Percentiles rank a stretch among this genome's conserved stretches.
phyloP scores from a whole-genome alignment of 2,888 invertebrate genomes.

The Sympetrum striolatum region DNA sequence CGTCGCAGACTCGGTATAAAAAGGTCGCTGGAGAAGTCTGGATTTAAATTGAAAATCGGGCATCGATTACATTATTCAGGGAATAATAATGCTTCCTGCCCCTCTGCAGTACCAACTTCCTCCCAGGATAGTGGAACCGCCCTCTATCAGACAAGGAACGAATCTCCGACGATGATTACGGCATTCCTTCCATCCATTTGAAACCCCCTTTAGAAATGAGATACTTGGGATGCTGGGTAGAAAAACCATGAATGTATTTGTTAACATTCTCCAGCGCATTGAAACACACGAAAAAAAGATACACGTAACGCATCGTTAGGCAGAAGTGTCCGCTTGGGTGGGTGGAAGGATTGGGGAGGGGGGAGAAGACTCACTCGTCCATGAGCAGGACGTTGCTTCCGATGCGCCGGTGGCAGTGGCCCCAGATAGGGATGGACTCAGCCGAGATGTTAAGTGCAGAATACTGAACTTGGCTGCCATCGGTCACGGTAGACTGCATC shows the following conservation, averaged over 20 bases:
- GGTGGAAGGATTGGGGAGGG: not conserved
- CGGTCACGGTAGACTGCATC: conserved; percentile 62
- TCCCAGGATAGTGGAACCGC: not conserved
- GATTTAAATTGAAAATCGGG: not conserved
- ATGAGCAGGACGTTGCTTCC: conserved; percentile 69
- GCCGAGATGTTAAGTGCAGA: conserved; percentile 68
- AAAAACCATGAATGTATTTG: not conserved
- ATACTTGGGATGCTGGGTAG: not conserved
- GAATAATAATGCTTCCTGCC: not conserved
- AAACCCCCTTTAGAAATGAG: not conserved
- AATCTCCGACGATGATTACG: not conserved
- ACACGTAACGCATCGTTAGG: conserved; percentile 20
- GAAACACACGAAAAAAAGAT: not conserved
- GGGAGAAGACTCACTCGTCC: conserved; percentile 61
- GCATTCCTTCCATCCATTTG: not conserved
- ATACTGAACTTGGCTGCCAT: conserved; percentile 65
- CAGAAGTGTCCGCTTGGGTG: not conserved
- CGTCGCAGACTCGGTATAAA: too few species aligned
- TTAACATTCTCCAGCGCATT: not conserved
- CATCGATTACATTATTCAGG: not conserved
- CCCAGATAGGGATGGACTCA: conserved; percentile 71
- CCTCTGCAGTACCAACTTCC: not conserved
- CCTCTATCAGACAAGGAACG: not conserved
- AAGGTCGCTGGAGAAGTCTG: not conserved
- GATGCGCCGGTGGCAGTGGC: conserved; percentile 67